These are phyloP conservation scores for Cenopis cana DNA, from an alignment of 2,888 invertebrate species.

Conservation along the genomic window DNA sequence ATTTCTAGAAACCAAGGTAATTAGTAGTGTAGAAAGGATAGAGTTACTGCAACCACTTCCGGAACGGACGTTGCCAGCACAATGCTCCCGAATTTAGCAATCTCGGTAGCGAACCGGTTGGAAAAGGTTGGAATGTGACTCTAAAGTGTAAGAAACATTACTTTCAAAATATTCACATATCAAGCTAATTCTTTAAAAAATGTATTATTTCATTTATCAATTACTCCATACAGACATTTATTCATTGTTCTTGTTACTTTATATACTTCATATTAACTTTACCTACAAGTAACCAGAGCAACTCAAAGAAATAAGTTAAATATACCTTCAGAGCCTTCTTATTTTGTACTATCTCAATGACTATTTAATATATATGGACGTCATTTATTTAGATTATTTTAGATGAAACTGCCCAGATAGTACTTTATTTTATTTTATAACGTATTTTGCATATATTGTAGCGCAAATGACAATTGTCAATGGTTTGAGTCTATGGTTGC, in stretches of 20 bases:
- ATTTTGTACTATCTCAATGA: no score
- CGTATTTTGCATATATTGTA: conserved; percentile 10
- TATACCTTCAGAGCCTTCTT: not conserved
- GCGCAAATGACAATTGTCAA: not conserved
- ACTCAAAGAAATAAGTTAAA: not conserved
- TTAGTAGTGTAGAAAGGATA: conserved; percentile 40
- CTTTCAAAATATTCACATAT: no score
- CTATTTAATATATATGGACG: no score
- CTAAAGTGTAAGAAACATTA: not conserved
- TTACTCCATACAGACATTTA: not conserved
- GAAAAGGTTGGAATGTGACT: conserved; percentile 32
- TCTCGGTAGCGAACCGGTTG: conserved; percentile 46
- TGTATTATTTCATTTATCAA: not conserved
- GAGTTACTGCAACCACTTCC: conserved; percentile 60
- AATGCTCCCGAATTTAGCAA: conserved; percentile 83
- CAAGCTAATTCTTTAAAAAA: no score
- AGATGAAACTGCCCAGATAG: not conserved
- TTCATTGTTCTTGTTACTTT: not conserved
- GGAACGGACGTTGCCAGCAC: conserved; percentile 77
- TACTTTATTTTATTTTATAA: not conserved
- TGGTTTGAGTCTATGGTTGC: conserved; percentile 17
- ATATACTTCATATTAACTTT: not conserved
- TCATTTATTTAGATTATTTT: no score
- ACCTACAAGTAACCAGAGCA: not conserved
- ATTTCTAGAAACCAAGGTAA: not conserved